Conservation (phyloP, 2,888 invertebrate genomes). For the Hirtodrosophila alboralis region DNA sequence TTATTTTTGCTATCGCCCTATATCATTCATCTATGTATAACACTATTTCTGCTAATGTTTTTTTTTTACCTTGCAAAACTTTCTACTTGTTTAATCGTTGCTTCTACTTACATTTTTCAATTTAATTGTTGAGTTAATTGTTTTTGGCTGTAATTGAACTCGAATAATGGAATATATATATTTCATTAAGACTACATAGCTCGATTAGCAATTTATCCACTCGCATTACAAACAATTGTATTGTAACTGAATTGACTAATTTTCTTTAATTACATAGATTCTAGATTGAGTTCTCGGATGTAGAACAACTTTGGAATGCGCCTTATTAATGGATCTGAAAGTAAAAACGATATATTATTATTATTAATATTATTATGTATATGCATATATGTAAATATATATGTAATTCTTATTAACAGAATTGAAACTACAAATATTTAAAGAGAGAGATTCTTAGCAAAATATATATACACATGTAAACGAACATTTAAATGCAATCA, state of each 20-base stretch:
- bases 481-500: slow-evolving; percentile 75
- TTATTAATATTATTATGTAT: too few species aligned
- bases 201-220: slow-evolving; percentile 44
- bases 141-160: slow-evolving; percentile 63
- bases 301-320: slow-evolving; percentile 72
- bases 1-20: neutral
- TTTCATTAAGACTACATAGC: slow-evolving; percentile 34
- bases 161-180: slow-evolving; percentile 1
- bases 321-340: slow-evolving; percentile 79
- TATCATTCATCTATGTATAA: too few species aligned
- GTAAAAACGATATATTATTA: slow-evolving; percentile 41
- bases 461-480: slow-evolving; percentile 61
- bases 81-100: slow-evolving; percentile 38
- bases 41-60: too few species aligned
- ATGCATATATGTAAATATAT: slow-evolving; percentile 43
- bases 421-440: slow-evolving; percentile 42
- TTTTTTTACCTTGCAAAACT: neutral
- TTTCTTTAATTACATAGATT: slow-evolving; percentile 70
- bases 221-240: slow-evolving; percentile 18
- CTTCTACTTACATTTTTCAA: slow-evolving; percentile 46
- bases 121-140: slow-evolving; percentile 70
- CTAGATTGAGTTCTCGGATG: slow-evolving; percentile 71
- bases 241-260: slow-evolving; percentile 52
- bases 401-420: slow-evolving; percentile 43
- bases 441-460: slow-evolving; percentile 70